Conservation (phyloP, 2,888 invertebrate genomes). For the Aporophyla lueneburgensis region DNA sequence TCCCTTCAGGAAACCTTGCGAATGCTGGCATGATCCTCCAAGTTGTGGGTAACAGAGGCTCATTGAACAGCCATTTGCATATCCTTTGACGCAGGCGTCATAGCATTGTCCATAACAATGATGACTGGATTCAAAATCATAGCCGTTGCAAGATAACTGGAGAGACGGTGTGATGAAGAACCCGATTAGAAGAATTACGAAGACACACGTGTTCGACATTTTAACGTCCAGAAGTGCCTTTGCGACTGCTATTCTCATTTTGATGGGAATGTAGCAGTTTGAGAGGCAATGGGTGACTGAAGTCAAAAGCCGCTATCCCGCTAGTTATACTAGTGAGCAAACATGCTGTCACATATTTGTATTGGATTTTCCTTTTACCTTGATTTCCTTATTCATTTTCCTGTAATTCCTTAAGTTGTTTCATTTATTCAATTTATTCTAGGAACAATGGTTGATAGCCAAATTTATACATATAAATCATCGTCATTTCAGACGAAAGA, state of each 20-base stretch:
- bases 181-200: conserved; percentile 2
- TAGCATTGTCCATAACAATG: conserved; percentile 28
- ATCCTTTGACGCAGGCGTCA: conserved; percentile 10
- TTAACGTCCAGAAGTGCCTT: neutral
- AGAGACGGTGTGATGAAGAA: conserved; percentile 15
- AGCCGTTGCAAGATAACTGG: conserved; percentile 33
- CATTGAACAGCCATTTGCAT: conserved; percentile 40
- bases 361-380: neutral
- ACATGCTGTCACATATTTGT: neutral
- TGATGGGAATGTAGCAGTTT: neutral
- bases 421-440: neutral
- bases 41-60: neutral
- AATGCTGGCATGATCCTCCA: conserved; percentile 16
- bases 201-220: conserved; percentile 15
- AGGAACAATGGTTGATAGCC: neutral
- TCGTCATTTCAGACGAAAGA: no score
- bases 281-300: conserved; percentile 14
- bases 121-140: conserved; percentile 33
- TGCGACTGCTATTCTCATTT: neutral
- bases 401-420: neutral
- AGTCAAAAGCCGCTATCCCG: neutral
- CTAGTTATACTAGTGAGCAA: neutral
- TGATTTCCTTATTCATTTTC: neutral
- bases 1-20: neutral
- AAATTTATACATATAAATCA: no score